Conservation (phyloP, 2,113 vertebrate genomes). For the Phycodurus eques region DNA sequence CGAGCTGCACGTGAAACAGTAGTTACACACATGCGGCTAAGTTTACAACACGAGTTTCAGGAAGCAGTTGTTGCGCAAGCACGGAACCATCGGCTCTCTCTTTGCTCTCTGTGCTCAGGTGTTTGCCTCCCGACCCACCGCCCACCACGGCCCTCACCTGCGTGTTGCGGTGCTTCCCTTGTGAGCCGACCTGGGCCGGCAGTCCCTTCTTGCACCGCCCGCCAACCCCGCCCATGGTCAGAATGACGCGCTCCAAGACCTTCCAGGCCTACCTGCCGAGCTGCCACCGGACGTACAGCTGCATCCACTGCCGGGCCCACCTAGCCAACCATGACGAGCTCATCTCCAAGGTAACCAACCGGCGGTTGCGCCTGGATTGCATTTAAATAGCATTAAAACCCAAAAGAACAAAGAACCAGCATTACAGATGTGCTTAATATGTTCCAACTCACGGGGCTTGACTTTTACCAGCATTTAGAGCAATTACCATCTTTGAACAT, state of each 20-base stretch:
- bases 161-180: conserved; percentile 98
- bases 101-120: conserved; percentile 56
- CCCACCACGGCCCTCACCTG: conserved; percentile 99
- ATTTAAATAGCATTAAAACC: neutral
- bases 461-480: neutral
- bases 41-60: conserved; percentile 9
- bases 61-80: conserved; percentile 22
- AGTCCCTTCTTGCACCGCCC: conserved; percentile 92
- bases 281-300: conserved; percentile 98
- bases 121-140: conserved; percentile 88
- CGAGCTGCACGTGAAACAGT: conserved; percentile 3
- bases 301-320: conserved; percentile 97
- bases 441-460: conserved; percentile 1
- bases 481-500: neutral
- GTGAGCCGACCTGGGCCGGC: conserved; percentile 96
- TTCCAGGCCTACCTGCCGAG: conserved; percentile 97
- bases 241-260: conserved; percentile 99
- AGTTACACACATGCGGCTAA: conserved; percentile 23
- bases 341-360: conserved; percentile 89
- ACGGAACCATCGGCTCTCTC: conserved; percentile 9
- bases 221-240: conserved; percentile 94
- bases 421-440: neutral
- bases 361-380: neutral
- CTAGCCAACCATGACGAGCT: conserved; percentile 98
- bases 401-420: neutral